Evolutionary conservation across 2,797 vertebrate species (phyloP).

Genomic region (Pygocentrus nattereri): DNA sequence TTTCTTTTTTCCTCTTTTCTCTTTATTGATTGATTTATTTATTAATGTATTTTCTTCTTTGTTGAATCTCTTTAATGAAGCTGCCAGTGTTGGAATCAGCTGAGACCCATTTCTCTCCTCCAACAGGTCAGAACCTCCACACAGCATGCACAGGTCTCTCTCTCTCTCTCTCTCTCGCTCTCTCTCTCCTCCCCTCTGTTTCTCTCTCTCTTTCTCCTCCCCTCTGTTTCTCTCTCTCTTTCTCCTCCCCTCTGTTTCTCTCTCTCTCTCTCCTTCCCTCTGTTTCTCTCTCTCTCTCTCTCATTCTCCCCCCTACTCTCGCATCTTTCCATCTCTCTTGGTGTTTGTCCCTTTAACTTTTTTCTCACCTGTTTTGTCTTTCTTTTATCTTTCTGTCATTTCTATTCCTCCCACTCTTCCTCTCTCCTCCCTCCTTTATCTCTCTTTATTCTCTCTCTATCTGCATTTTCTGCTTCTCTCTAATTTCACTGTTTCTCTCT

Average conservation of each 20-base stretch:
- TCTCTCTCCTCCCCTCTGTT: too few species aligned
- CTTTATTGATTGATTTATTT: too few species aligned
- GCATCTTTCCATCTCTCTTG: slow-evolving; percentile 10
- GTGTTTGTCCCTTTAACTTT: neutral
- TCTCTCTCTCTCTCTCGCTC: neutral
- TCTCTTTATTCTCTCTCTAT: neutral
- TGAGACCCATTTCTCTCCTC: slow-evolving; percentile 55
- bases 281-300: neutral
- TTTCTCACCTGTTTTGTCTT: neutral
- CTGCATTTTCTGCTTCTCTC: too few species aligned
- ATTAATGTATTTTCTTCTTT: too few species aligned
- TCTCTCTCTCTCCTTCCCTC: slow-evolving; percentile 38
- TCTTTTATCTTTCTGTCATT: neutral
- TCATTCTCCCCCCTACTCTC: neutral
- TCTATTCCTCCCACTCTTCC: neutral
- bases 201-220: neutral
- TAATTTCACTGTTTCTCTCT: too few species aligned
- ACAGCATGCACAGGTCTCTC: neutral
- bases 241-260: slow-evolving; percentile 20
- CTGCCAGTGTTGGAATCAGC: slow-evolving; percentile 51
- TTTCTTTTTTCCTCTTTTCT: slow-evolving; percentile 36
- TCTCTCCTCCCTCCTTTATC: neutral
- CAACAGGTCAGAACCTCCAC: slow-evolving; percentile 60
- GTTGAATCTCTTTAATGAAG: slow-evolving; percentile 52
- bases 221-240: neutral